Evolutionary conservation across 2,113 vertebrate genomes (phyloP).

Genomic region (Eurystomus gularis): DNA sequence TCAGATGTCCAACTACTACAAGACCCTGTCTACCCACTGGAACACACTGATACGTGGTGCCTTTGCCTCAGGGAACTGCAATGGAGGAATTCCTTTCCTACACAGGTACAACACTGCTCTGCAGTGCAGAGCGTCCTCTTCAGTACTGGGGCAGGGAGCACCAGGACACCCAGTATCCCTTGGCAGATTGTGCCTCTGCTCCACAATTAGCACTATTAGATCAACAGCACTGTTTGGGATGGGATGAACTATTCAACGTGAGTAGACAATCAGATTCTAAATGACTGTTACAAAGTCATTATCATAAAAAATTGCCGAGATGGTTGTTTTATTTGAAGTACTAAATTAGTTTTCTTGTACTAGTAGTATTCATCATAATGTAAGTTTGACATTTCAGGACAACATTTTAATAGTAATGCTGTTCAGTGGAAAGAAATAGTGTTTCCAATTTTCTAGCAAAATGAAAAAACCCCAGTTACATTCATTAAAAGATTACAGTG

Average conservation of each 20-base stretch:
- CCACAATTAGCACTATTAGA: not conserved
- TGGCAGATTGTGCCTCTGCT: not conserved
- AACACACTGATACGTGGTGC: fast-evolving
- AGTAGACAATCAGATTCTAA: slow-evolving; percentile 15
- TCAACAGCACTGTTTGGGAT: not conserved
- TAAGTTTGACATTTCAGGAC: slow-evolving; percentile 44
- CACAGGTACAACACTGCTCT: not conserved
- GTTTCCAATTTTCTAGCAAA: slow-evolving; percentile 18
- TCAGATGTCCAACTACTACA: not conserved
- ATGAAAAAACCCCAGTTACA: not conserved
- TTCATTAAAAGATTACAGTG: slow-evolving; percentile 8
- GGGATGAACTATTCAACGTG: not conserved
- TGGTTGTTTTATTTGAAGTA: not conserved
- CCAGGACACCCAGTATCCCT: not conserved
- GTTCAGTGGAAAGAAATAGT: not conserved
- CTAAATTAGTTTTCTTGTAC: slow-evolving; percentile 51
- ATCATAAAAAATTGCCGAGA: slow-evolving; percentile 54
- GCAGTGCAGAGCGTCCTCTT: not conserved
- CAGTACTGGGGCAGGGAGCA: not conserved
- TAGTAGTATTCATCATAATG: slow-evolving; percentile 43
- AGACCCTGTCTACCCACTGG: not conserved
- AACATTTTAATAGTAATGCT: slow-evolving; percentile 42
- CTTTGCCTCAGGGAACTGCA: not conserved
- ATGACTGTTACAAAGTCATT: slow-evolving; percentile 24
- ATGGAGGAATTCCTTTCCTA: not conserved